Conservation (phyloP, 2,797 vertebrate genomes). For the Anomalospiza imberbis region DNA sequence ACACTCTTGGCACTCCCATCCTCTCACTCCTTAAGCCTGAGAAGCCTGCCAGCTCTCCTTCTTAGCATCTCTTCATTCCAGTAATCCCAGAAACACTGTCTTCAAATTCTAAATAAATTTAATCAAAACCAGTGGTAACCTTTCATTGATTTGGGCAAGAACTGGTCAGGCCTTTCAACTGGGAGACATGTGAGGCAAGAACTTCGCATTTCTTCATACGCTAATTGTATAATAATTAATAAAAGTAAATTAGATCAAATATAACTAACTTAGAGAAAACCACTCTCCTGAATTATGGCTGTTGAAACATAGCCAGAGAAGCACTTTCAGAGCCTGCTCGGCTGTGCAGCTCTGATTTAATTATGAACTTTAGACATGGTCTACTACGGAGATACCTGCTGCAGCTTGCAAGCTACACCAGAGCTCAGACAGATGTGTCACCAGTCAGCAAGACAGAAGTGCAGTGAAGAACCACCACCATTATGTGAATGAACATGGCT, state of each 20-base stretch:
- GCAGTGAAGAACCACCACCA: neutral
- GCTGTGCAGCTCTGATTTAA: constrained; percentile 26
- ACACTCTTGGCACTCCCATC: neutral
- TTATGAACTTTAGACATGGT: neutral
- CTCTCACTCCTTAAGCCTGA: neutral
- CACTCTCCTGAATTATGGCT: constrained; percentile 6
- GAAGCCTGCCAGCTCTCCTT: neutral
- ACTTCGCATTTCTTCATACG: neutral
- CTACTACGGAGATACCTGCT: neutral
- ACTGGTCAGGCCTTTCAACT: neutral
- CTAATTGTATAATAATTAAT: constrained; percentile 30
- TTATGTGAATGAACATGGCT: neutral
- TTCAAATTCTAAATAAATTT: neutral
- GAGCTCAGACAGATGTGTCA: neutral
- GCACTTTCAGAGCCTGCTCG: neutral
- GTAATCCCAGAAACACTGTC: neutral
- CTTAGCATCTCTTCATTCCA: neutral
- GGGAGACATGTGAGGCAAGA: neutral
- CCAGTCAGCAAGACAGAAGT: neutral
- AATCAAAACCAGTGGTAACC: neutral
- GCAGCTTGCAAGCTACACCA: neutral
- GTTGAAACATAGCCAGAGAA: constrained; percentile 35
- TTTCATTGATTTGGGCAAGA: neutral
- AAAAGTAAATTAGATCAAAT: constrained; percentile 44
- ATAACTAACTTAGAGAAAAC: constrained; percentile 24